These are phyloP conservation scores for Bombus breviceps DNA, from an alignment of 1,140 invertebrate genomes.

Conservation along the genomic window DNA sequence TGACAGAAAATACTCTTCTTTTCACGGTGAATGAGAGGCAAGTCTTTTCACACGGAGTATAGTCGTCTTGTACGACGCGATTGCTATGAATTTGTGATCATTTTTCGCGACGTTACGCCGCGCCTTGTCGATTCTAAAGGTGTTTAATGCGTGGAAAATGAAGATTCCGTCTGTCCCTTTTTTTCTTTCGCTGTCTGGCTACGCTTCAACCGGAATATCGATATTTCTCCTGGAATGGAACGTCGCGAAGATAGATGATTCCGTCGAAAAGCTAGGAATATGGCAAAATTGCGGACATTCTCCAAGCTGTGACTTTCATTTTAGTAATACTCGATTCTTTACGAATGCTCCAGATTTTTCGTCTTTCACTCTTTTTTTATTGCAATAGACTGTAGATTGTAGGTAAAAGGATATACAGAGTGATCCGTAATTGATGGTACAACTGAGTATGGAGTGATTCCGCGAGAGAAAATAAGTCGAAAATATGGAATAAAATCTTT, in stretches of 20 bases:
- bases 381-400: too few species aligned
- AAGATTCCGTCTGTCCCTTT: background rate
- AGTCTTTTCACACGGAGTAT: background rate
- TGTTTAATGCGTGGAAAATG: constrained; percentile 12
- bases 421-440: too few species aligned
- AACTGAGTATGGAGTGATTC: too few species aligned
- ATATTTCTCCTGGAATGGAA: background rate
- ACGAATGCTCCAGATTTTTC: background rate
- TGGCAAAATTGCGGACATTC: background rate
- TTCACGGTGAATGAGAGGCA: background rate
- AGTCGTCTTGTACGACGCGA: background rate
- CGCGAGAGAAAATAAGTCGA: too few species aligned
- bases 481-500: too few species aligned
- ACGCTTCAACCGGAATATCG: background rate
- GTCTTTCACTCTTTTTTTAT: too few species aligned
- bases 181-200: background rate
- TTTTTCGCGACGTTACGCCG: background rate
- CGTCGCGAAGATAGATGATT: background rate
- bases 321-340: background rate
- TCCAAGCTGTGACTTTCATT: background rate
- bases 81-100: background rate
- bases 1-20: background rate
- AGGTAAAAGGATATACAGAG: too few species aligned
- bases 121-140: background rate
- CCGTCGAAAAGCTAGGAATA: background rate